Evolutionary conservation across 2,888 invertebrate genomes (phyloP).

Genomic region (Orthonevra nobilis): DNA sequence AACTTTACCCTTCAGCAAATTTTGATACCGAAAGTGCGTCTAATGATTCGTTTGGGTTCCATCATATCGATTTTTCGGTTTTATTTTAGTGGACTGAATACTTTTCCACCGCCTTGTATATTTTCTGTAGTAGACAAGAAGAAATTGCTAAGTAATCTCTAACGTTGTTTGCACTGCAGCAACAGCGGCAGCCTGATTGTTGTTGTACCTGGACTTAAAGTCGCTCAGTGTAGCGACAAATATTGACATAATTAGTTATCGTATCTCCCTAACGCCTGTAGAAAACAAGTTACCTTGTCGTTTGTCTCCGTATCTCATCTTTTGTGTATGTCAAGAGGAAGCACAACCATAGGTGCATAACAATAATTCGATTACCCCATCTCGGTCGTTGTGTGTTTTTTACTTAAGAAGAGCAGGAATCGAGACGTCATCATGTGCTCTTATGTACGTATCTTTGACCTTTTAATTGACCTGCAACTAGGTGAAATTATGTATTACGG

Average conservation of each 20-base stretch:
- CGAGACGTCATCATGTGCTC: background rate
- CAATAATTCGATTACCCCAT: constrained; percentile 53
- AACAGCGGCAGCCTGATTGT: constrained; percentile 11
- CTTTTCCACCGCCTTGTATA: constrained; percentile 21
- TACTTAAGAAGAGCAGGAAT: background rate
- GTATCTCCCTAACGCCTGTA: constrained; percentile 29
- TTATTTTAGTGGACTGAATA: background rate
- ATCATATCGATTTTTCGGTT: background rate
- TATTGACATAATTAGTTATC: constrained; percentile 55
- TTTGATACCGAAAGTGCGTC: no score
- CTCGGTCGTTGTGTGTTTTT: background rate
- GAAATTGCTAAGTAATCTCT: constrained; percentile 19
- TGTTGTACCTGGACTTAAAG: constrained; percentile 24
- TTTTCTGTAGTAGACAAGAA: constrained; percentile 2
- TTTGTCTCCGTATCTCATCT: constrained; percentile 12
- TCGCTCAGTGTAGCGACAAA: constrained; percentile 35
- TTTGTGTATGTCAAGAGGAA: background rate
- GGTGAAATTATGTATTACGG: constrained; percentile 21
- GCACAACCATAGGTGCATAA: constrained; percentile 10
- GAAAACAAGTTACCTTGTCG: constrained; percentile 35
- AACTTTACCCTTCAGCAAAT: no score
- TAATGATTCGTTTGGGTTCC: no score
- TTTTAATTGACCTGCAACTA: constrained; percentile 51
- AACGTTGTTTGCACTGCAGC: constrained; percentile 32
- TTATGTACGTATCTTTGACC: background rate